Percentiles rank a stretch among this genome's conserved stretches.
phyloP scores from a whole-genome alignment of 2,113 vertebrate genomes.

The Corvus moneduloides region DNA sequence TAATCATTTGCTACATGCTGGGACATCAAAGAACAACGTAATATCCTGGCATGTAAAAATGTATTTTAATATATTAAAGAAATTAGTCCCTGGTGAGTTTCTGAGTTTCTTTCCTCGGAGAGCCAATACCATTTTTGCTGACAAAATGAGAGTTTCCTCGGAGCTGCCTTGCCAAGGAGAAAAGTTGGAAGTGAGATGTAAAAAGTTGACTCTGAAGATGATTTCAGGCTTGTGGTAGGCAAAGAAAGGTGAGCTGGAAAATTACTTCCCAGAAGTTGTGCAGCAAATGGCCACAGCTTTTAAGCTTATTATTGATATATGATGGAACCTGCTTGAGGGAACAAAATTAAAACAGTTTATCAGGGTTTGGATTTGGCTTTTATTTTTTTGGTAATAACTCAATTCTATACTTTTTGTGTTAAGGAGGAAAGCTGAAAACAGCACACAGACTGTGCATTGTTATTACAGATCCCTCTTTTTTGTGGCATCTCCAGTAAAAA shows the following conservation, averaged over 20 bases:
- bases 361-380: neutral
- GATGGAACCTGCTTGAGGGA: neutral
- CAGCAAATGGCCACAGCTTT: neutral
- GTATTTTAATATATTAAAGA: conserved; percentile 76
- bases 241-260: conserved; percentile 10
- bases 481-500: neutral
- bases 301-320: neutral
- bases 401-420: neutral
- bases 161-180: neutral
- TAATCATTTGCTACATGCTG: conserved; percentile 85
- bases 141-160: neutral
- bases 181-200: neutral
- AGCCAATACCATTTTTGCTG: neutral
- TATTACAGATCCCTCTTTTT: neutral
- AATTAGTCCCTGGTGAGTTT: conserved; percentile 53
- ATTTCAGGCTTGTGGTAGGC: neutral
- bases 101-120: neutral
- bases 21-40: conserved; percentile 55
- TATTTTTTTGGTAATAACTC: neutral
- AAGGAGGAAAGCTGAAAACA: neutral
- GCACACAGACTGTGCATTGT: neutral
- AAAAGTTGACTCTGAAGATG: neutral
- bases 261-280: neutral
- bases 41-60: conserved; percentile 76
- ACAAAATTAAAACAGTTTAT: neutral